A percentile compares a stretch with the other conserved stretches of the same genome.
These are phyloP conservation scores for Eugnorisma glareosa DNA, from an alignment of 2,888 invertebrate species.

Conservation along the genomic window DNA sequence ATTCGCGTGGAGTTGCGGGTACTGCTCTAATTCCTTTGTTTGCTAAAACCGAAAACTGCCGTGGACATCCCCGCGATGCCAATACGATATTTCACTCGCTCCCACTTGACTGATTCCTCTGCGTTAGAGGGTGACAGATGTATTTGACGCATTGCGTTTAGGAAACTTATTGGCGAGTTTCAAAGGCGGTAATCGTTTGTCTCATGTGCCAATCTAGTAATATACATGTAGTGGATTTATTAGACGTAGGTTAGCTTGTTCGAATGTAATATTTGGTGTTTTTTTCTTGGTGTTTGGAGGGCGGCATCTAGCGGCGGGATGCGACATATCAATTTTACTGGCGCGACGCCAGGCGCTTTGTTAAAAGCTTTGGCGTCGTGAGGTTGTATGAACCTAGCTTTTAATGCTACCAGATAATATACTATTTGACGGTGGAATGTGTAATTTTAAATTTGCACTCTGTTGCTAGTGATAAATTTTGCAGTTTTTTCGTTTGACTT, in stretches of 20 bases:
- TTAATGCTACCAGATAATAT: constrained; percentile 70
- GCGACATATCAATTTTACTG: constrained; percentile 77
- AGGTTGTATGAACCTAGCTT: constrained; percentile 68
- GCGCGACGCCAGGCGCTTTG: constrained; percentile 83
- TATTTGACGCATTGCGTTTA: constrained; percentile 72
- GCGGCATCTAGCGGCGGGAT: constrained; percentile 80
- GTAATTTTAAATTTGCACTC: constrained; percentile 70
- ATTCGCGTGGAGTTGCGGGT: constrained; percentile 81
- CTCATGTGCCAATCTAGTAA: constrained; percentile 73
- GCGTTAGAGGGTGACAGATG: constrained; percentile 84
- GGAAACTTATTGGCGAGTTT: constrained; percentile 71
- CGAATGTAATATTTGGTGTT: constrained; percentile 71
- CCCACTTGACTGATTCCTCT: constrained; percentile 82
- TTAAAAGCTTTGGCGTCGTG: constrained; percentile 81
- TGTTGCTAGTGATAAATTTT: constrained; percentile 65
- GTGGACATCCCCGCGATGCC: constrained; percentile 80
- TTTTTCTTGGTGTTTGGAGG: constrained; percentile 66
- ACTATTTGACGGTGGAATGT: constrained; percentile 65
- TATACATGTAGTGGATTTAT: constrained; percentile 77
- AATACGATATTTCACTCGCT: constrained; percentile 85
- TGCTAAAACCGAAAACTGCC: constrained; percentile 87
- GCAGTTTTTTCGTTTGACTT: constrained; percentile 49
- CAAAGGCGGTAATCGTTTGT: constrained; percentile 77
- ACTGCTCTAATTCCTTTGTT: constrained; percentile 89
- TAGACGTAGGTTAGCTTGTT: constrained; percentile 71